These are phyloP conservation scores for Dryobotodes eremita DNA, from an alignment of 2,888 invertebrate species.

Conservation along the genomic window DNA sequence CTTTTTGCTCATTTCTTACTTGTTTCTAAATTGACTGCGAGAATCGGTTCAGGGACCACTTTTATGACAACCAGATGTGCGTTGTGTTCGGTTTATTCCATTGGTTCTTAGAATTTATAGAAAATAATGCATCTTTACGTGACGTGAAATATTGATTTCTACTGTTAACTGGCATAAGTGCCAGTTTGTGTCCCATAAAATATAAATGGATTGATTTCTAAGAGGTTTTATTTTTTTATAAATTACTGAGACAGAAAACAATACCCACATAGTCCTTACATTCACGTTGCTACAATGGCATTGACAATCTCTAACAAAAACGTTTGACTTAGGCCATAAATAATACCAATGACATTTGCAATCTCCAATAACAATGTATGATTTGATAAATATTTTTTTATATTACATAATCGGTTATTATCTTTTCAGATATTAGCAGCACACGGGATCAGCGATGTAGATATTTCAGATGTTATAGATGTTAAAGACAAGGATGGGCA, in stretches of 20 bases:
- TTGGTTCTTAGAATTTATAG: too few relatives aligned
- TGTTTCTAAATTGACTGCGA: too few relatives aligned
- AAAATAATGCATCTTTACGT: too few relatives aligned
- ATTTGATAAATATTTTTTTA: not conserved
- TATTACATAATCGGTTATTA: not conserved
- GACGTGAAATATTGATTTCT: too few relatives aligned
- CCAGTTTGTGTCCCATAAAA: too few relatives aligned
- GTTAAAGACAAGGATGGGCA: constrained; percentile 76
- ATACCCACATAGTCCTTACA: not conserved
- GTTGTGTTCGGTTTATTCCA: too few relatives aligned
- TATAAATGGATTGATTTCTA: too few relatives aligned
- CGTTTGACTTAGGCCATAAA: too few relatives aligned
- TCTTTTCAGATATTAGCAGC: constrained; percentile 52
- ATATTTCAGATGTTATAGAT: constrained; percentile 56
- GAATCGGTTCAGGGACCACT: too few relatives aligned
- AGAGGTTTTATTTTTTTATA: not conserved
- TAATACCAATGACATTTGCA: not conserved
- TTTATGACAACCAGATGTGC: too few relatives aligned
- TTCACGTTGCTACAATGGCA: not conserved
- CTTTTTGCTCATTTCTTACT: too few relatives aligned
- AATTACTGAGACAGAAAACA: not conserved
- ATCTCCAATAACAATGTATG: not conserved
- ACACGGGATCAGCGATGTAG: constrained; percentile 28
- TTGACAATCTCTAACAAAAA: not conserved
- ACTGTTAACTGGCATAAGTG: too few relatives aligned